Evolutionary conservation across 2,797 vertebrate species (phyloP), one percentile per base, ranked within the genome.

Genomic region (Jordanella pulchra): DNA sequence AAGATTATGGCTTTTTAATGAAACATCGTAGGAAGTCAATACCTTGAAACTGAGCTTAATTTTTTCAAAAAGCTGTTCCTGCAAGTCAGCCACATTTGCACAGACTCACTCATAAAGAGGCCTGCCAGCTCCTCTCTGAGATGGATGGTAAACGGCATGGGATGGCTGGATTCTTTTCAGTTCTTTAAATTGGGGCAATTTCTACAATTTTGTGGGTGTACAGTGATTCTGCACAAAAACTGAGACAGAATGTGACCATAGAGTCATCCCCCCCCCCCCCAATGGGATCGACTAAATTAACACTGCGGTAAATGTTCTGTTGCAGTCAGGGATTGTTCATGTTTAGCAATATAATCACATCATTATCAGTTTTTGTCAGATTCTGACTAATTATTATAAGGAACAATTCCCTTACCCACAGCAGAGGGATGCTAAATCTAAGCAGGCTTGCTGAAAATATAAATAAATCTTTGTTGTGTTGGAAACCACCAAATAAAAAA

Each of bases 121-220:
- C 69, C 72, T 89, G 73, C 72, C 80, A 84, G 66, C 47, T 47
- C 68, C 76, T 25, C 23, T 67, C 55, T 71, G 80, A 75, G 1
- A n/a, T 69, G 63, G 56, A 85, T 65, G 77, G 74, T 77, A 72
- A 80, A 71, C 72, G 76, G 65, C 72, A 71, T 70, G 66, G 32
- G 5, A 79, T 76, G 56, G 67, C 69, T 87, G 77, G 73, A 82
- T 78, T n/a, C 47, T 83, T 69, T 68, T 79, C 67, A 32, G 58
- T 55, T 47, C 71, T 86, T 85, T 83, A 72, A 81, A 89, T 78
- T 80, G 53, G 68, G 88, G 86, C 79, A 87, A 84, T 80, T 84
- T 72, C 67, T 72, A 25, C 18, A 6, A 71, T 39, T 75, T 82
- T 82, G 80, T 72, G 75, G 69, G 65, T 80, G 83, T 84, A 50